phyloP scores from a whole-genome alignment of 2,113 vertebrate species.

The Sapayoa aenigma region DNA sequence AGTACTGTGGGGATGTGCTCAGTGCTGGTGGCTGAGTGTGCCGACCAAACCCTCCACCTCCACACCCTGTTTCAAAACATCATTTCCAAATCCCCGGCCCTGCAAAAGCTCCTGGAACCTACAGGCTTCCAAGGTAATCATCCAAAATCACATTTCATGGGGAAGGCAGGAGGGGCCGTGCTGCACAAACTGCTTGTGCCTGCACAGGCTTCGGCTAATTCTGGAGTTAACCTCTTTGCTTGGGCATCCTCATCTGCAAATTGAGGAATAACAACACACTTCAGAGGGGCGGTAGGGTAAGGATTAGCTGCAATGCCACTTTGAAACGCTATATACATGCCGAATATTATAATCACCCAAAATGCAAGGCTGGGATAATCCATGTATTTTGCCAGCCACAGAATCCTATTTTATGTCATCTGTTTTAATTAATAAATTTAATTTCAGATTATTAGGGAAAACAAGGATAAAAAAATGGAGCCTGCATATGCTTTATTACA shows the following conservation, averaged over 20 bases:
- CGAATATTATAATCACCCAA: conserved; percentile 28
- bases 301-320: background rate
- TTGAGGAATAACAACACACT: background rate
- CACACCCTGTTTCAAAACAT: rapidly evolving
- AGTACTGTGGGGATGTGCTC: background rate
- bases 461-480: conserved; percentile 40
- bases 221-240: background rate
- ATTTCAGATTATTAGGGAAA: conserved; percentile 42
- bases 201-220: background rate
- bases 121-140: background rate
- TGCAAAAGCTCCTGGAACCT: background rate
- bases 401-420: conserved; percentile 49
- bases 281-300: background rate
- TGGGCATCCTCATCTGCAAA: background rate
- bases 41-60: background rate
- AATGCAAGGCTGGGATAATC: conserved; percentile 26
- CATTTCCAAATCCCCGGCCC: background rate
- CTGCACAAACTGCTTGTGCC: background rate
- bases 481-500: conserved; percentile 50
- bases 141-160: background rate
- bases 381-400: conserved; percentile 4
- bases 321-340: background rate
- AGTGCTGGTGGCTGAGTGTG: rapidly evolving
- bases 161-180: too few species aligned
- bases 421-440: conserved; percentile 71